A percentile compares a stretch with the other conserved stretches of the same genome.
These are phyloP conservation scores for Halesus radiatus DNA, from an alignment of 1,140 invertebrate genomes.

Conservation along the genomic window DNA sequence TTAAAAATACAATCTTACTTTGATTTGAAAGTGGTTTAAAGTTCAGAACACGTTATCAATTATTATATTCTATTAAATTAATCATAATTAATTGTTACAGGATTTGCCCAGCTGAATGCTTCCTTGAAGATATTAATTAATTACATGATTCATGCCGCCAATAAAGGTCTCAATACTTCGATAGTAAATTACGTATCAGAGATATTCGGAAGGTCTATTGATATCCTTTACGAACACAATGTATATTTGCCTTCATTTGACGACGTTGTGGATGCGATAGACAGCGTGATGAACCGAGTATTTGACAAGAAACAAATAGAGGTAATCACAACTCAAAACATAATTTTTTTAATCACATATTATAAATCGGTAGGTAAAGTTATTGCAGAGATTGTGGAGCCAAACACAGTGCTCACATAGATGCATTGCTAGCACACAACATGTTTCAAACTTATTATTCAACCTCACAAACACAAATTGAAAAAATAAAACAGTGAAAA, in stretches of 20 bases:
- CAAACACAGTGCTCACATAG: no score
- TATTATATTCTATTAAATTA: no score
- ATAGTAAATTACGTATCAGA: constrained; percentile 45
- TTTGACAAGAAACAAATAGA: constrained; percentile 32
- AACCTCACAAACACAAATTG: no score
- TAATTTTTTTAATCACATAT: not conserved
- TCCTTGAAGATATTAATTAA: constrained; percentile 36
- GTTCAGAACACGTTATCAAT: no score
- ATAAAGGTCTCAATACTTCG: constrained; percentile 26
- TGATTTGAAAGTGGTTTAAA: no score
- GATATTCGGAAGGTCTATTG: constrained; percentile 40
- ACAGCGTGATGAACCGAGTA: constrained; percentile 21
- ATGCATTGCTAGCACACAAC: no score
- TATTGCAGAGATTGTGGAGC: no score
- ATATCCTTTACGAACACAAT: constrained; percentile 45
- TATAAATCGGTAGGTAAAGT: no score
- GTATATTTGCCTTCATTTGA: constrained; percentile 43
- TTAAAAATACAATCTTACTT: no score
- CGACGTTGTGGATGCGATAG: constrained; percentile 17
- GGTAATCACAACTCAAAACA: not conserved
- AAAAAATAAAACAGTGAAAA: no score
- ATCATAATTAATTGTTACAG: constrained; percentile 13
- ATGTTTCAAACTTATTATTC: no score
- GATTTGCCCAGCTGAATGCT: constrained; percentile 26
- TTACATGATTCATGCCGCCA: constrained; percentile 20